phyloP scores from a whole-genome alignment of 2,888 invertebrate species.

The Frankliniella intonsa region DNA sequence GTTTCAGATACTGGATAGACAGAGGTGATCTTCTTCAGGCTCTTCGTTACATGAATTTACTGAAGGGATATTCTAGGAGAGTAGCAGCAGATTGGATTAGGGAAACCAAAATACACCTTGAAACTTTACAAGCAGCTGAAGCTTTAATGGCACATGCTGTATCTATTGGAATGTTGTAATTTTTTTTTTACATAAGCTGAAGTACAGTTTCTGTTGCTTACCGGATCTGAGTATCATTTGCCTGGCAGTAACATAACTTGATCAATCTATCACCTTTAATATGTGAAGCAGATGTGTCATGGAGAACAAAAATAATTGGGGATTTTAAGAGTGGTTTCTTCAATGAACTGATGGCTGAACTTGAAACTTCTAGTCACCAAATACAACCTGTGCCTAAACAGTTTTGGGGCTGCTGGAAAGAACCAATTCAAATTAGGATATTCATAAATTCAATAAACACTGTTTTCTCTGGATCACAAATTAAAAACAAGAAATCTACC shows the following conservation, averaged over 20 bases:
- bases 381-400: conserved; percentile 32
- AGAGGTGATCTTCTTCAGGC: conserved; percentile 34
- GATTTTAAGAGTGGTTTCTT: no score
- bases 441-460: conserved; percentile 27
- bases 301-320: no score
- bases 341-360: no score
- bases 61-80: conserved; percentile 33
- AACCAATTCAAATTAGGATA: conserved; percentile 15
- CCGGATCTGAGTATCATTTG: no score
- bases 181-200: background rate
- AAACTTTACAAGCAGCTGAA: conserved; percentile 35
- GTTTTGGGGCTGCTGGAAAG: background rate
- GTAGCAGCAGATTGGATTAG: conserved; percentile 34
- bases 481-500: background rate
- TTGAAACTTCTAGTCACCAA: conserved; percentile 30
- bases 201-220: no score
- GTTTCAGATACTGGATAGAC: conserved; percentile 34
- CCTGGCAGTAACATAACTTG: no score
- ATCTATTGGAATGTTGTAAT: conserved; percentile 14
- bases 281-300: no score
- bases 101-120: conserved; percentile 34
- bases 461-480: background rate
- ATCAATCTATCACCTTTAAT: no score
- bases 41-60: conserved; percentile 34
- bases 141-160: conserved; percentile 32